Evolutionary conservation across 2,113 vertebrate genomes (phyloP).

Genomic region (Mirounga angustirostris): DNA sequence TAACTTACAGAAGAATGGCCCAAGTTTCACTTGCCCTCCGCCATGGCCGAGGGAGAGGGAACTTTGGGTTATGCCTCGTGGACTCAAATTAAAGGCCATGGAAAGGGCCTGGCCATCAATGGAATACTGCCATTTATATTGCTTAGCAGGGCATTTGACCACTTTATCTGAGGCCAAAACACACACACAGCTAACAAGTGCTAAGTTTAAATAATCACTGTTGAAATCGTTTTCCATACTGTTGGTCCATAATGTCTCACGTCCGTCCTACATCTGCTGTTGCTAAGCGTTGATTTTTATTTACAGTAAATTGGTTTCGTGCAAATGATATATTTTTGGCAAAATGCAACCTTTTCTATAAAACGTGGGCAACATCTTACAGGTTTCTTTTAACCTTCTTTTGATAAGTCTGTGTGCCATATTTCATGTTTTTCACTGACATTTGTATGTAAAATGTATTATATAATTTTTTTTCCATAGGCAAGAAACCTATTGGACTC

Average conservation of each 20-base stretch:
- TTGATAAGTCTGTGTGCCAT: constrained; percentile 76
- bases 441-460: constrained; percentile 83
- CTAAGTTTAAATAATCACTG: constrained; percentile 80
- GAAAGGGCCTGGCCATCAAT: constrained; percentile 75
- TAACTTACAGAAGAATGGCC: constrained; percentile 52
- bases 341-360: constrained; percentile 85
- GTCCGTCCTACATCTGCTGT: constrained; percentile 72
- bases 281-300: constrained; percentile 80
- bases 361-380: constrained; percentile 75
- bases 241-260: constrained; percentile 75
- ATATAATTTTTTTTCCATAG: constrained; percentile 87
- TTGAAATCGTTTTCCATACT: constrained; percentile 76
- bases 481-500: constrained; percentile 86
- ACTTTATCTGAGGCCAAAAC: constrained; percentile 70
- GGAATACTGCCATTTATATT: constrained; percentile 66
- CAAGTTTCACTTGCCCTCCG: constrained; percentile 46
- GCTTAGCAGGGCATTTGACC: constrained; percentile 71
- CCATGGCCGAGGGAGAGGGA: constrained; percentile 64
- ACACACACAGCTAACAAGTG: constrained; percentile 80
- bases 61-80: constrained; percentile 57
- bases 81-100: constrained; percentile 27
- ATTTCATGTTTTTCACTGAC: constrained; percentile 70
- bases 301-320: constrained; percentile 83
- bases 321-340: constrained; percentile 87
- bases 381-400: constrained; percentile 69